phyloP scores from a whole-genome alignment of 64 coral and sea anemone genomes.

The Pocillopora damicornis region DNA sequence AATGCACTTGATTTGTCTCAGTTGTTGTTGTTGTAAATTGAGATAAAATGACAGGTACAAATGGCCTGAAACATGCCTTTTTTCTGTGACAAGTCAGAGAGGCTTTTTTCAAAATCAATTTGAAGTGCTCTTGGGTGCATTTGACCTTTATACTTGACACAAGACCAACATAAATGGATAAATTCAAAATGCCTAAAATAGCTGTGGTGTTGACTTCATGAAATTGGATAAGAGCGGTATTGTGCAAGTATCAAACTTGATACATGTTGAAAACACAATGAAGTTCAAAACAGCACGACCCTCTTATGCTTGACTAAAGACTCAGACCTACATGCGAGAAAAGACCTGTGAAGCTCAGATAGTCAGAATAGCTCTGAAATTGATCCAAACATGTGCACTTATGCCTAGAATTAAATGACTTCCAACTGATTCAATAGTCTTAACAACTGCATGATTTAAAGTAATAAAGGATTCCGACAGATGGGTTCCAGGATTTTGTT shows the following conservation, averaged over 20 bases:
- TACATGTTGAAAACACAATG: background rate
- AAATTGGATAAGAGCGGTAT: conserved; percentile 23
- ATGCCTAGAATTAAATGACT: background rate
- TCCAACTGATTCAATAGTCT: background rate
- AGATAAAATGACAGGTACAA: background rate
- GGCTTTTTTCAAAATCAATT: background rate
- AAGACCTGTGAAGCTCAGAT: background rate
- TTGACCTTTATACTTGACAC: background rate
- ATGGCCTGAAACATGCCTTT: background rate
- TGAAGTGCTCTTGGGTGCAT: background rate
- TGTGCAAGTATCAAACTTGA: background rate
- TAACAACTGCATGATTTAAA: background rate
- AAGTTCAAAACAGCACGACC: background rate
- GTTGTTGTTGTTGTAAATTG: background rate
- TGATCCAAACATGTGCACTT: background rate
- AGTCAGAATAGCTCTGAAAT: background rate
- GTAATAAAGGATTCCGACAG: background rate
- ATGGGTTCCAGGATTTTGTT: background rate
- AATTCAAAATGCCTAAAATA: conserved; percentile 9
- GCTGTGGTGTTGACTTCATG: background rate
- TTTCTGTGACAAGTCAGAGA: background rate
- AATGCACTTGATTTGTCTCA: background rate
- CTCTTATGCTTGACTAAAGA: background rate
- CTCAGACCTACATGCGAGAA: background rate
- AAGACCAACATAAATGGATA: background rate